These are phyloP conservation scores for Onchidella celtica DNA, from an alignment of 2,888 invertebrate species.

Conservation along the genomic window DNA sequence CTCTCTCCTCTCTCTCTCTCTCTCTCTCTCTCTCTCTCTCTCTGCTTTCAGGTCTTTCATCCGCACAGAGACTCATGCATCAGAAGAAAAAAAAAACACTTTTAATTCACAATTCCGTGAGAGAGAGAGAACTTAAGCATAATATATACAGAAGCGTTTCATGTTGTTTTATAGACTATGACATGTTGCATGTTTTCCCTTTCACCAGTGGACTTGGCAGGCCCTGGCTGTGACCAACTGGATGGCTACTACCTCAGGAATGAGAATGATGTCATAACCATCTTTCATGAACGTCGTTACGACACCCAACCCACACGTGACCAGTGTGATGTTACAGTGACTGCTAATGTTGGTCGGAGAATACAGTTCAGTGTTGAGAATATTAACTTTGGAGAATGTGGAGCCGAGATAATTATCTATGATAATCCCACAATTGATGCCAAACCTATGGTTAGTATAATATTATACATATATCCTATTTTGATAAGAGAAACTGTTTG, in stretches of 20 bases:
- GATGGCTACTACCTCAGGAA: slow-evolving; percentile 33
- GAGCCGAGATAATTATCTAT: slow-evolving; percentile 32
- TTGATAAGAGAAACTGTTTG: not conserved
- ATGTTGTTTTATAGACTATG: too few species aligned
- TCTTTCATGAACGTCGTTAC: slow-evolving; percentile 11
- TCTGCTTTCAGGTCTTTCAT: not conserved
- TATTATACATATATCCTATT: not conserved
- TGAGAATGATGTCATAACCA: slow-evolving; percentile 5
- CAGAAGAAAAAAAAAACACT: too few species aligned
- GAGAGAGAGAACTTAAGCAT: too few species aligned
- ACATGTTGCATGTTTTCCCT: not conserved
- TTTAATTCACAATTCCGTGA: too few species aligned
- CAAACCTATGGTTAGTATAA: slow-evolving; percentile 33
- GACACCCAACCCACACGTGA: slow-evolving; percentile 32
- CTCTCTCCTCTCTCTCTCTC: slow-evolving; percentile 19
- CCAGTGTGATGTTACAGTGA: slow-evolving; percentile 42
- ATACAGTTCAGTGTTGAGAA: slow-evolving; percentile 32
- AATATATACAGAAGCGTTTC: too few species aligned
- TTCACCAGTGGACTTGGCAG: slow-evolving; percentile 40
- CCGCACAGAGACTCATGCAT: not conserved
- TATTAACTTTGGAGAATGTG: slow-evolving; percentile 43
- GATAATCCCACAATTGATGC: slow-evolving; percentile 32
- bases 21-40: slow-evolving; percentile 8
- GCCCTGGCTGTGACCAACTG: slow-evolving; percentile 43
- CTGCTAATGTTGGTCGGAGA: slow-evolving; percentile 17